A percentile compares a stretch with the other conserved stretches of the same genome.
These are phyloP conservation scores for Apoderus coryli DNA, from an alignment of 2,888 invertebrate genomes.

Conservation along the genomic window DNA sequence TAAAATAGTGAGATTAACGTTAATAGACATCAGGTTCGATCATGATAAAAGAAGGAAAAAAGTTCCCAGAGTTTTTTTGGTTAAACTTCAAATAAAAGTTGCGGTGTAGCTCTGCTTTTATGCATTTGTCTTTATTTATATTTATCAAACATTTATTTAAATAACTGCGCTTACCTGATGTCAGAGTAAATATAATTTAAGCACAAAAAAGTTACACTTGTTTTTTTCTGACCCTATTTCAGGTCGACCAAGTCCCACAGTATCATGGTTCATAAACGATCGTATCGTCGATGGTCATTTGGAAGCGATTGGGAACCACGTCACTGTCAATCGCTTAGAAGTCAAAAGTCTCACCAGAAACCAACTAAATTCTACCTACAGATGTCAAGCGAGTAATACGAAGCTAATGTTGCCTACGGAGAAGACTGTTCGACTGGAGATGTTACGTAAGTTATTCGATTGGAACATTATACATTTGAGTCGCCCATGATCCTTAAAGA, in stretches of 20 bases:
- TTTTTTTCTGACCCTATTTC: too few species aligned
- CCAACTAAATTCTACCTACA: conserved; percentile 73
- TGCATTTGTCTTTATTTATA: too few species aligned
- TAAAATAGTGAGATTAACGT: too few species aligned
- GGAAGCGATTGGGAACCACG: conserved; percentile 53
- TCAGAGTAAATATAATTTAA: too few species aligned
- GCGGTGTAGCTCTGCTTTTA: too few species aligned
- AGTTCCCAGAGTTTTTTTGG: too few species aligned
- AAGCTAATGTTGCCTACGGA: conserved; percentile 73
- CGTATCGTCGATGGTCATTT: conserved; percentile 56
- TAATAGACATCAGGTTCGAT: too few species aligned
- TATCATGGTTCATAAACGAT: conserved; percentile 68
- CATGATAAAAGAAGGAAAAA: too few species aligned
- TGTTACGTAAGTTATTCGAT: conserved; percentile 61
- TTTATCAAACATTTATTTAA: too few species aligned
- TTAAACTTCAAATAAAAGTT: too few species aligned
- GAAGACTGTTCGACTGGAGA: conserved; percentile 67
- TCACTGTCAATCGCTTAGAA: conserved; percentile 66
- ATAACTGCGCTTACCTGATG: too few species aligned
- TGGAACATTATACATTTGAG: too few species aligned
- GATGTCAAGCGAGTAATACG: conserved; percentile 77
- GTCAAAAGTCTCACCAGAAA: conserved; percentile 57
- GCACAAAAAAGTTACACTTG: conserved; percentile 1
- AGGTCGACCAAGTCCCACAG: conserved; percentile 75
- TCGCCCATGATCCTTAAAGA: not conserved